Evolutionary conservation across 2,888 invertebrate species (phyloP).

Genomic region (Microplitis deprimator): DNA sequence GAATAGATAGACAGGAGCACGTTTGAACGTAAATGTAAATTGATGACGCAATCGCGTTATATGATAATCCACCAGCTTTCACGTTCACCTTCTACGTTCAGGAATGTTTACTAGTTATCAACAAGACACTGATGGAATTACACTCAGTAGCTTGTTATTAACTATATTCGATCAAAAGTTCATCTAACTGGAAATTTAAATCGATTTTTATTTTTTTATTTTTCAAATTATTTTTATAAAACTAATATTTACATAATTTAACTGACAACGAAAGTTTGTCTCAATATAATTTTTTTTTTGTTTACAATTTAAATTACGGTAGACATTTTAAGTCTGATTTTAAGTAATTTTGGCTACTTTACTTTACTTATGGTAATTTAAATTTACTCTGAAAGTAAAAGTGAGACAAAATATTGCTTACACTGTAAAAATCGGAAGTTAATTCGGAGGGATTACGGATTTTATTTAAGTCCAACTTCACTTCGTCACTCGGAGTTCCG

Average conservation of each 20-base stretch:
- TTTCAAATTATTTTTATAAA: not conserved
- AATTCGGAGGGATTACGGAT: no score
- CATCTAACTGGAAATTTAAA: not conserved
- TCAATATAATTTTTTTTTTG: no score
- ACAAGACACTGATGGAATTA: not conserved
- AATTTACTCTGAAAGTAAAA: no score
- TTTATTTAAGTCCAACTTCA: no score
- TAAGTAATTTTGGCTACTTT: no score
- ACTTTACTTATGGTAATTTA: no score
- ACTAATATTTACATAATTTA: not conserved
- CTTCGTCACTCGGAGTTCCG: no score
- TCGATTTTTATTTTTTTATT: not conserved
- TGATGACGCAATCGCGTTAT: constrained; percentile 6
- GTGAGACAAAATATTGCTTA: no score
- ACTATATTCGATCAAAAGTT: not conserved
- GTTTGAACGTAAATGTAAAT: constrained; percentile 11
- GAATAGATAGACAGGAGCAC: not conserved
- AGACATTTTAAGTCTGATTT: no score
- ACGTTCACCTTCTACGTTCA: constrained; percentile 12
- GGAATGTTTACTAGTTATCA: not conserved
- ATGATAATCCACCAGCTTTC: constrained; percentile 13
- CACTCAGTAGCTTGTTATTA: not conserved
- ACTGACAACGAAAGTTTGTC: no score
- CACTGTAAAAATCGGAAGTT: no score
- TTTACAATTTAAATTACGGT: no score